phyloP scores from a whole-genome alignment of 2,113 vertebrate genomes.

The Podarcis cretensis region DNA sequence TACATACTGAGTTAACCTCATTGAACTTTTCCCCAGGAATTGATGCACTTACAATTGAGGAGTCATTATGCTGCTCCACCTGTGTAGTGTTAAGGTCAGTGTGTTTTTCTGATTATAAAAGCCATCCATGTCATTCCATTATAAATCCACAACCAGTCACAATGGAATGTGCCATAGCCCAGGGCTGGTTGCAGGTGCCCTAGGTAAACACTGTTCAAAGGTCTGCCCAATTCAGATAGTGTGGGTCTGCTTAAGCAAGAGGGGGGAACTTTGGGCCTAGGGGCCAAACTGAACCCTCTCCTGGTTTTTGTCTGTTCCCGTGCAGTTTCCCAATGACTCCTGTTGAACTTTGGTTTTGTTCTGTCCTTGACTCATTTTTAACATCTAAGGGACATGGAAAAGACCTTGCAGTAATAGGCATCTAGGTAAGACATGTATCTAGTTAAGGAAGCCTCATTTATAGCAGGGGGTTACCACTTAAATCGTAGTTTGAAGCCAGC shows the following conservation, averaged over 20 bases:
- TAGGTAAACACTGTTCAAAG: conserved; percentile 10
- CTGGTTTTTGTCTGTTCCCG: not conserved
- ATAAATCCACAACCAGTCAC: conserved; percentile 80
- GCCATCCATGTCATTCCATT: conserved; percentile 85
- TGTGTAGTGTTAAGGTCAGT: conserved; percentile 99
- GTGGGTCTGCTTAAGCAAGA: not conserved
- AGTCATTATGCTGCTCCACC: conserved; percentile 99
- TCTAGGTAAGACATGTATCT: not conserved
- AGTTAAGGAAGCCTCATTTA: not conserved
- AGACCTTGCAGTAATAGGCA: not conserved
- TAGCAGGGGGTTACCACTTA: not conserved
- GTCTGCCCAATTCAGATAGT: not conserved
- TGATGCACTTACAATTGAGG: conserved; percentile 94
- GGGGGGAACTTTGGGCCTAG: too few species aligned
- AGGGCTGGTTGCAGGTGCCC: conserved; percentile 55
- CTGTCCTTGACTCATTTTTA: not conserved
- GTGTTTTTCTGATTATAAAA: conserved; percentile 89
- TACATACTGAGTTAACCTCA: conserved; percentile 86
- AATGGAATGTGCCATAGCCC: conserved; percentile 80
- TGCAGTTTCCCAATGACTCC: not conserved
- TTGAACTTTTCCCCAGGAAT: conserved; percentile 95
- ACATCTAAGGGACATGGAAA: not conserved
- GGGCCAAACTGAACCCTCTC: not conserved
- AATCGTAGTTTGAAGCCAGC: not conserved
- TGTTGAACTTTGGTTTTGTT: not conserved